Base-by-base conservation (phyloP, 2,797 vertebrate genomes). In the Intellagama lesueurii region DNA sequence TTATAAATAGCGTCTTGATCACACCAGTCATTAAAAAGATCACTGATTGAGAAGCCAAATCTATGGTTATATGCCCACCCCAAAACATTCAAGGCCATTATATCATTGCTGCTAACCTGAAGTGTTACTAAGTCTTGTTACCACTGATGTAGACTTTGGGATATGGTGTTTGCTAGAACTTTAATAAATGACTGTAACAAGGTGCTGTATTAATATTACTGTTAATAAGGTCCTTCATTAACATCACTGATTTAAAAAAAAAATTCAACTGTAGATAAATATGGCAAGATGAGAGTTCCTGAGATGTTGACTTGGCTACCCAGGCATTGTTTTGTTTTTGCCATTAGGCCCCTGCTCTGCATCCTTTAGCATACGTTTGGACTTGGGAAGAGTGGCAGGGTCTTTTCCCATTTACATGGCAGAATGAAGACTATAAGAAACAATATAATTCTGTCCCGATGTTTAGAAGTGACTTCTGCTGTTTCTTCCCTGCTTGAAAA, bases 1-100 rank as follows among this genome's bases (percentile, higher is more conserved):
- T 22, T 82, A 12, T 76, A 88, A 84, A 83, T 24, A 88, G 14
- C 32, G 8, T 78, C 6, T 87, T 79, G 56, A 66, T 49, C 68
- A 32, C 11, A 22, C 3, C 9, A 52, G n/a, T 22, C 19, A 56
- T 60, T 79, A 32, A 56, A 17, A 86, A 30, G 30, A 5, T 28
- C 49, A 44, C 26, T 40, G 8, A 22, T 89, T 56, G 52, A 56
- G 9, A 56, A 56, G 11, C 52, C 52, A 56, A 56, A 56, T 56
- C 52, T 14, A 56, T 56, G 49, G 22, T 81, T 66, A 52, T n/a
- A n/a, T 80, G 4, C 52, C 30, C 44, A 17, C 32, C n/a, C 40
- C 16, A 22, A 85, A 81, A 88, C 22, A 56, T 85, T 66, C 44
- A 69, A 28, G 22, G 47, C 28, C 5, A 76, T 60, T 22, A 12